Evolutionary conservation across 2,113 vertebrate species (phyloP).

Genomic region (Sprattus sprattus): DNA sequence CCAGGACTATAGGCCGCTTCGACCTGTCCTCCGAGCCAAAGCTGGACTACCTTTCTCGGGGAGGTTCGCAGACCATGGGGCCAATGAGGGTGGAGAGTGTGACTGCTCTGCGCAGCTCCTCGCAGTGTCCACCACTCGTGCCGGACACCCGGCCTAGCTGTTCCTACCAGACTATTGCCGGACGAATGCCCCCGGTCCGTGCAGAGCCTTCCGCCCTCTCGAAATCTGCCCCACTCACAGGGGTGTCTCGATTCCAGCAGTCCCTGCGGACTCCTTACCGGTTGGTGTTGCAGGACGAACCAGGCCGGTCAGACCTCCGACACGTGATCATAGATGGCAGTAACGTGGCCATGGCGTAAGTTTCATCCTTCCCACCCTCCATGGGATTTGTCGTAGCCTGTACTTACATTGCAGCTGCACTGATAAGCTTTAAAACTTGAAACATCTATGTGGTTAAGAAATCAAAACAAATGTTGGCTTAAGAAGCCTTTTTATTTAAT

Average conservation of each 20-base stretch:
- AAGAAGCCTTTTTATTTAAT: background rate
- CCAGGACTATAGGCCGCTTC: constrained; percentile 47
- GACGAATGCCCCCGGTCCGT: constrained; percentile 46
- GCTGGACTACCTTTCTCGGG: constrained; percentile 78
- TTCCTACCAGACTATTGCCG: constrained; percentile 64
- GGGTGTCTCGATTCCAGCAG: constrained; percentile 86
- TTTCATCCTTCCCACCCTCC: constrained; percentile 43
- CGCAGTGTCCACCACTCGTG: constrained; percentile 57
- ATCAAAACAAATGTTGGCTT: background rate
- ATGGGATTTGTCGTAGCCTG: too few relatives aligned
- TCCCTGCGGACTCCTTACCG: constrained; percentile 84
- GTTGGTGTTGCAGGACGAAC: constrained; percentile 86
- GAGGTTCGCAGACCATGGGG: constrained; percentile 67
- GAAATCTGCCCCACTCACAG: constrained; percentile 77
- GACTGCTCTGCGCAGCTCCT: constrained; percentile 69
- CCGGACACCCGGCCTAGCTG: constrained; percentile 57
- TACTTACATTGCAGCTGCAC: background rate
- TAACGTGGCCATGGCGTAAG: constrained; percentile 96
- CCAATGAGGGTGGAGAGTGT: constrained; percentile 71
- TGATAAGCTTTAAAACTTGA: background rate
- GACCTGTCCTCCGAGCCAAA: constrained; percentile 63
- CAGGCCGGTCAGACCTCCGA: constrained; percentile 77
- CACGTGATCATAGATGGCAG: constrained; percentile 96
- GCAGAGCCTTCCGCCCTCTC: constrained; percentile 49
- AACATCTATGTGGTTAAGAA: background rate